Evolutionary conservation across 2,113 vertebrate species (phyloP), one percentile per base, ranked within the genome.

Genomic region (Clarias macrocephalus): DNA sequence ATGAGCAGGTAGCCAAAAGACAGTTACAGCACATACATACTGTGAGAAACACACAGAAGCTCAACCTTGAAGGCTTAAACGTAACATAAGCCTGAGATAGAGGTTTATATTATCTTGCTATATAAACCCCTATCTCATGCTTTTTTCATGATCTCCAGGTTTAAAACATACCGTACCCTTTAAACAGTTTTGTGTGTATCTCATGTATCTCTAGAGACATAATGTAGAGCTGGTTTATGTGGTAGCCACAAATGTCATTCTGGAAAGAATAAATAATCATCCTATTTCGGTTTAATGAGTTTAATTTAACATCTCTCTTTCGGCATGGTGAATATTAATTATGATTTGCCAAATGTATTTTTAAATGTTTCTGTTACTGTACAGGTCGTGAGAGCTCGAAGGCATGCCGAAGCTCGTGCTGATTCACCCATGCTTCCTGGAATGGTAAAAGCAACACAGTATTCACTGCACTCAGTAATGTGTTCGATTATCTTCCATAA

Each of bases 351-450:
- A 21, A 80, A 79, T 79, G n/a, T 80, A 59, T 59, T 80, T 30
- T 60, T 6, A 2, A 2, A 62, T 62, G 21, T 83, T 81, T 83
- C 37, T 72, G 10, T 79, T 12, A 37, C 33, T 37, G 33, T 37
- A 65, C 86, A 90, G 89, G 80, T 86, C 25, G 33, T 81, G 37
- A 86, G 75, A 57, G 75, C 85, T 65, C 19, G 59, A 25, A 76
- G 25, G 25, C 54, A 86, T 54, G 8, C 54, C 33, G 42, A 54
- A 52, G 54, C 10, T 48, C 63, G 7, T 23, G 48, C 80, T 23
- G 25, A 62, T 79, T 48, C 57, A 25, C 52, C 70, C 33, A 25
- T 81, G 3, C 11, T 75, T 84, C 28, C 80, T 75, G 76, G 65
- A 86, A 80, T 86, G 84, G 86, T 89, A 62, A 10, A 59, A 19